A percentile compares a stretch with the other conserved stretches of the same genome.
phyloP scores from a whole-genome alignment of 1,140 invertebrate species.

The Drosophila sucinea region DNA sequence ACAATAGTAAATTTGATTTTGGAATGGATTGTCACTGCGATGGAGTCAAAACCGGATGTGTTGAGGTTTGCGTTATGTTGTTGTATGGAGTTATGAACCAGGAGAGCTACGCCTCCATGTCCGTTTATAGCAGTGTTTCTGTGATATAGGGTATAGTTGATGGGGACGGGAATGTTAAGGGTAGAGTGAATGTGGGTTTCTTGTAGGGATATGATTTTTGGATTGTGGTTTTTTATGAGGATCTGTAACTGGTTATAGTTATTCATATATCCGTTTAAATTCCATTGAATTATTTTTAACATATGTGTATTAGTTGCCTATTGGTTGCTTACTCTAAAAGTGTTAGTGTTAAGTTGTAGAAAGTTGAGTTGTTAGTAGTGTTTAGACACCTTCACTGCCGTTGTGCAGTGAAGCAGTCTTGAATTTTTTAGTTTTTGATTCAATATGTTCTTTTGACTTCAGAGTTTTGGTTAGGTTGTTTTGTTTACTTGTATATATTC shows the following conservation, averaged over 20 bases:
- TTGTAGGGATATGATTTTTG: too few species aligned
- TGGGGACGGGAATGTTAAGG: slow-evolving; percentile 28
- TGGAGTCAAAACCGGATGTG: background rate
- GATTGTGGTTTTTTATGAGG: too few species aligned
- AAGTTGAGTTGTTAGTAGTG: slow-evolving; percentile 4
- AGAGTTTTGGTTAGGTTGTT: slow-evolving; percentile 19
- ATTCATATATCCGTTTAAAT: slow-evolving; percentile 32
- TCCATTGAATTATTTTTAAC: slow-evolving; percentile 42
- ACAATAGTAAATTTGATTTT: slow-evolving; percentile 30
- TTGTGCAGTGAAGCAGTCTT: background rate
- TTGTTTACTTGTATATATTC: slow-evolving; percentile 20
- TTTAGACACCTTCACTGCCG: background rate
- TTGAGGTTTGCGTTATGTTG: slow-evolving; percentile 27
- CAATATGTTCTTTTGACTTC: background rate
- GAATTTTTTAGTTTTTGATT: slow-evolving; percentile 11
- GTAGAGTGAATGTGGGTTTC: slow-evolving; percentile 20
- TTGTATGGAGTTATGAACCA: slow-evolving; percentile 32
- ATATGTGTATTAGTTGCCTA: background rate
- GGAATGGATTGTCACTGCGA: slow-evolving; percentile 29
- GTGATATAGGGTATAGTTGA: slow-evolving; percentile 29
- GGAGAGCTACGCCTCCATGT: slow-evolving; percentile 23
- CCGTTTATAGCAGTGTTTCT: slow-evolving; percentile 15
- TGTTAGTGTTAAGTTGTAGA: background rate
- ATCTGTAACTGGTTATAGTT: too few species aligned
- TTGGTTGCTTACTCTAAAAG: background rate